Conservation (phyloP, 2,888 invertebrate genomes). For the Elegia similella region DNA sequence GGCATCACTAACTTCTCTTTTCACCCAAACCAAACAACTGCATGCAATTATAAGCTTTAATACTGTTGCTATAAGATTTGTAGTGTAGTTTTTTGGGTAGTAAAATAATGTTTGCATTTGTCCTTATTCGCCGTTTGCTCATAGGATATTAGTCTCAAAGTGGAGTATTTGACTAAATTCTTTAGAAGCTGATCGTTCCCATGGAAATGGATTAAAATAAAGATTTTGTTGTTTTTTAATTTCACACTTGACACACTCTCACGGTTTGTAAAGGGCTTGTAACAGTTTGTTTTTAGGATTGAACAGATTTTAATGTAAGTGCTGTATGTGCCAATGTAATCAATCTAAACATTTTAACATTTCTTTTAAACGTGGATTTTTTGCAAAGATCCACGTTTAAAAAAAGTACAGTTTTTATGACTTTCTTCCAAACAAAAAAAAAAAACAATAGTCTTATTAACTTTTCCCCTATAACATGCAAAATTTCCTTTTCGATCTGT, state of each 20-base stretch:
- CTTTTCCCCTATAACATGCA: no score
- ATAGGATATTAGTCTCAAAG: constrained; percentile 64
- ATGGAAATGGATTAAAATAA: constrained; percentile 59
- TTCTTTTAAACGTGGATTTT: no score
- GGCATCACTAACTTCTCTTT: constrained; percentile 27
- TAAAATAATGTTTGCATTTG: constrained; percentile 33
- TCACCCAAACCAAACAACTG: not conserved
- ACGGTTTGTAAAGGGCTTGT: constrained; percentile 15
- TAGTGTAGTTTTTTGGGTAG: constrained; percentile 6
- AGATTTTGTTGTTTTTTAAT: constrained; percentile 50
- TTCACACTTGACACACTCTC: constrained; percentile 24
- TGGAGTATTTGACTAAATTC: constrained; percentile 60
- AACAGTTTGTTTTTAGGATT: not conserved
- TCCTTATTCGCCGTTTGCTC: constrained; percentile 58
- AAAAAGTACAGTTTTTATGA: no score
- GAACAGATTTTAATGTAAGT: no score
- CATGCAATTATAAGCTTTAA: constrained; percentile 16
- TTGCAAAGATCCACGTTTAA: no score
- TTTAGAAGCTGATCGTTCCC: constrained; percentile 55
- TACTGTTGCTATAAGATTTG: constrained; percentile 15
- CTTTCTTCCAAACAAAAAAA: no score
- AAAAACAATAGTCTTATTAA: no score
- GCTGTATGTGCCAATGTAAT: no score
- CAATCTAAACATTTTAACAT: no score
- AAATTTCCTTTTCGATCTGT: no score